These are phyloP conservation scores for Taenioides sp. DNA, from an alignment of 2,797 vertebrate species.

Conservation along the genomic window DNA sequence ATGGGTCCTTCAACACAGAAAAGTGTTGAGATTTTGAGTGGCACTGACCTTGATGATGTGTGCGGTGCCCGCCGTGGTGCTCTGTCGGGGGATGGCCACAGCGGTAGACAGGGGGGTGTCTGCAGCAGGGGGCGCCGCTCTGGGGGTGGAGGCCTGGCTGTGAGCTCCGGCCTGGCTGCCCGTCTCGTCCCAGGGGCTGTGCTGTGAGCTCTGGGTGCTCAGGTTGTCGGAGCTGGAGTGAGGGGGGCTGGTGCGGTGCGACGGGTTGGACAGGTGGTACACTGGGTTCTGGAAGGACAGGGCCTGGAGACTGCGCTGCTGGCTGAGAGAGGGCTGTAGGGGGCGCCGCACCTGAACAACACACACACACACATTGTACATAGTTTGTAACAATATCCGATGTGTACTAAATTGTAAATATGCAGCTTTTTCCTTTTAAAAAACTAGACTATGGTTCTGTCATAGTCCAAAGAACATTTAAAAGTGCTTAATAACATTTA, in stretches of 20 bases:
- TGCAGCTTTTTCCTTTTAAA: too few relatives aligned
- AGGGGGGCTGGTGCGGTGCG: conserved; percentile 67
- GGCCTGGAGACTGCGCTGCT: conserved; percentile 87
- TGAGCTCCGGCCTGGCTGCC: conserved; percentile 58
- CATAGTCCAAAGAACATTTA: too few relatives aligned
- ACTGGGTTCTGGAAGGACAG: conserved; percentile 95
- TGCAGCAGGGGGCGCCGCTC: conserved; percentile 52
- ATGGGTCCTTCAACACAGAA: neutral
- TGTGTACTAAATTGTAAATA: too few relatives aligned
- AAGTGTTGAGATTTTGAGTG: too few relatives aligned
- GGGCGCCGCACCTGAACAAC: conserved; percentile 71
- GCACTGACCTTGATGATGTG: conserved; percentile 79
- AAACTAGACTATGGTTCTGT: too few relatives aligned
- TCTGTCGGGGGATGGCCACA: conserved; percentile 85
- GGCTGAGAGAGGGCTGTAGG: conserved; percentile 82
- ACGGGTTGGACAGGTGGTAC: conserved; percentile 88
- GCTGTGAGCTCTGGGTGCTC: conserved; percentile 88
- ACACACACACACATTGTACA: neutral
- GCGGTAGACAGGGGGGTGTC: conserved; percentile 62
- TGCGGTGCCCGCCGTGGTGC: conserved; percentile 83
- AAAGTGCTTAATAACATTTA: too few relatives aligned
- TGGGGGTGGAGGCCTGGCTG: conserved; percentile 52
- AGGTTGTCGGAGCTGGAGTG: conserved; percentile 93
- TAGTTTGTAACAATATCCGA: too few relatives aligned
- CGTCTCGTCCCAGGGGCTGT: conserved; percentile 78